phyloP scores from a whole-genome alignment of 2,797 vertebrate genomes.

The Rhabdophis nuchalis region DNA sequence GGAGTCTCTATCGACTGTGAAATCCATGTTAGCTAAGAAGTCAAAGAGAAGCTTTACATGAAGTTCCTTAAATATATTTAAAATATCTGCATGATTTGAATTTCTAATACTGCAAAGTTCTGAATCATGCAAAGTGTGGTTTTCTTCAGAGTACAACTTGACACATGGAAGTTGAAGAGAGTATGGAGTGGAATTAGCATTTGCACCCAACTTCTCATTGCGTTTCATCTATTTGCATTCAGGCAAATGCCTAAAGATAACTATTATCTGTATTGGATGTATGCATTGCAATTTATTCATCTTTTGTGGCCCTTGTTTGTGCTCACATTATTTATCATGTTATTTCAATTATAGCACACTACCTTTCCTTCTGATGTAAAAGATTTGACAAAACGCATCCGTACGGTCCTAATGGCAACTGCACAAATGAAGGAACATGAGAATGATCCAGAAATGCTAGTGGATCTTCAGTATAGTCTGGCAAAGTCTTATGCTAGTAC shows the following conservation, averaged over 20 bases:
- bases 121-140: neutral
- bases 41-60: neutral
- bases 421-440: constrained; percentile 99
- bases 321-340: neutral
- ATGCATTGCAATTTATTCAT: neutral
- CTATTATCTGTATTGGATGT: neutral
- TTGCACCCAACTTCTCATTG: neutral
- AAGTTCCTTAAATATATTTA: neutral
- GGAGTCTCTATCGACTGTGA: neutral
- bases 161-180: neutral
- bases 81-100: neutral
- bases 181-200: neutral
- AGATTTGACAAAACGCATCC: constrained; percentile 94
- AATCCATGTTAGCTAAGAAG: neutral
- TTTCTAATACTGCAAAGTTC: neutral
- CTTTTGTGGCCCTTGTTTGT: neutral
- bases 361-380: constrained; percentile 94
- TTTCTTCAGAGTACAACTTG: neutral
- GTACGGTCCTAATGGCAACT: constrained; percentile 96
- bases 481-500: constrained; percentile 98
- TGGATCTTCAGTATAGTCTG: constrained; percentile 97
- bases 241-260: neutral
- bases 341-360: constrained; percentile 78
- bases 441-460: constrained; percentile 96
- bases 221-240: neutral